Evolutionary conservation across 2,797 vertebrate species (phyloP).

Genomic region (Glossophaga mutica): DNA sequence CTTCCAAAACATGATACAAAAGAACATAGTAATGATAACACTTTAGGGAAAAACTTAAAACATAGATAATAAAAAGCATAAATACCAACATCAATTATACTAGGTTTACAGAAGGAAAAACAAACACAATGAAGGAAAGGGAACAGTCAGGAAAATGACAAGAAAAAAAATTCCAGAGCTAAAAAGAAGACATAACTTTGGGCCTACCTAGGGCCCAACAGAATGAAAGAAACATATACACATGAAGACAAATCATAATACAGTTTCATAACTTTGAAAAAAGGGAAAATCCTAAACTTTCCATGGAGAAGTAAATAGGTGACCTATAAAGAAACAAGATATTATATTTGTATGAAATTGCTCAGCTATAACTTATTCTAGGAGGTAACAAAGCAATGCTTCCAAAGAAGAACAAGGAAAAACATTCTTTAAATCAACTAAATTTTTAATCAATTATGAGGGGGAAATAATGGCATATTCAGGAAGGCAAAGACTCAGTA

Average conservation of each 20-base stretch:
- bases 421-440: neutral
- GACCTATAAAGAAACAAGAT: neutral
- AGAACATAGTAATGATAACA: neutral
- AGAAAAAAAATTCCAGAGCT: neutral
- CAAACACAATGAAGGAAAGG: neutral
- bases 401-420: neutral
- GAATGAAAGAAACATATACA: neutral
- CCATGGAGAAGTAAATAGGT: neutral
- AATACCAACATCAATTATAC: neutral
- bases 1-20: conserved; percentile 2
- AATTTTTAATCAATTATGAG: neutral
- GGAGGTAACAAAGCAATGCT: neutral
- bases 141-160: neutral
- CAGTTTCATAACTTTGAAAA: neutral
- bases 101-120: neutral
- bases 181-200: neutral
- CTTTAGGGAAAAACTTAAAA: neutral
- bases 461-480: neutral
- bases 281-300: neutral
- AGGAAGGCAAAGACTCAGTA: neutral
- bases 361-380: neutral
- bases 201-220: neutral
- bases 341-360: neutral
- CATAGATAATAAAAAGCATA: neutral
- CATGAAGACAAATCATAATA: neutral